Evolutionary conservation across 2,113 vertebrate genomes (phyloP).

Genomic region (Emydura subglobosa): DNA sequence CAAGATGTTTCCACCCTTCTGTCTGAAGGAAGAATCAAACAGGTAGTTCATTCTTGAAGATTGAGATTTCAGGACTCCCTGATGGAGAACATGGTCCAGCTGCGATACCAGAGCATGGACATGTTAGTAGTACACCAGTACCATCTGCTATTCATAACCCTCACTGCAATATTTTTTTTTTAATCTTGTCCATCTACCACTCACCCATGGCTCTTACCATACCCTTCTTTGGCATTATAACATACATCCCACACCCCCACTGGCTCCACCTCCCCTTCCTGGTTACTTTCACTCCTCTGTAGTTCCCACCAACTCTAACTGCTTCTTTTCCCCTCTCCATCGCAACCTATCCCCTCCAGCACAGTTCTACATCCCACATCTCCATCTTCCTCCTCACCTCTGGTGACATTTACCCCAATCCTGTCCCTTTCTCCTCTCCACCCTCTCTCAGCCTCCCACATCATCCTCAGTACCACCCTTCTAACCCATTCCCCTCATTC

Average conservation of each 20-base stretch:
- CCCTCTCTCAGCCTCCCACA: too few species aligned
- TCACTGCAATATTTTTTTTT: background rate
- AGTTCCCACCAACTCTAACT: background rate
- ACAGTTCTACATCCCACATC: too few species aligned
- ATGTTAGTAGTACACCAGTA: background rate
- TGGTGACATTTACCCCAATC: too few species aligned
- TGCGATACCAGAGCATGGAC: background rate
- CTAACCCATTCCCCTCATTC: too few species aligned
- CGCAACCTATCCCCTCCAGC: too few species aligned
- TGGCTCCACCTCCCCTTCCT: background rate
- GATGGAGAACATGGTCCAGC: background rate
- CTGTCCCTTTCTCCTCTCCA: too few species aligned
- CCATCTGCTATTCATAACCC: background rate
- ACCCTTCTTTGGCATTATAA: background rate
- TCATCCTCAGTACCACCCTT: too few species aligned
- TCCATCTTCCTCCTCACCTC: too few species aligned
- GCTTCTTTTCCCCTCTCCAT: too few species aligned
- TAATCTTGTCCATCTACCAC: background rate
- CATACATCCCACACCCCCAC: rapidly evolving
- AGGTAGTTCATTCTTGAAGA: background rate
- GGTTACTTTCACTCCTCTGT: background rate
- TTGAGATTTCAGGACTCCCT: background rate
- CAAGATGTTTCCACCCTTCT: background rate
- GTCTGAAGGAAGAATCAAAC: background rate
- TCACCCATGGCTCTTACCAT: background rate